Evolutionary conservation across 2,888 invertebrate species (phyloP).

Genomic region (Sesamia inferens): DNA sequence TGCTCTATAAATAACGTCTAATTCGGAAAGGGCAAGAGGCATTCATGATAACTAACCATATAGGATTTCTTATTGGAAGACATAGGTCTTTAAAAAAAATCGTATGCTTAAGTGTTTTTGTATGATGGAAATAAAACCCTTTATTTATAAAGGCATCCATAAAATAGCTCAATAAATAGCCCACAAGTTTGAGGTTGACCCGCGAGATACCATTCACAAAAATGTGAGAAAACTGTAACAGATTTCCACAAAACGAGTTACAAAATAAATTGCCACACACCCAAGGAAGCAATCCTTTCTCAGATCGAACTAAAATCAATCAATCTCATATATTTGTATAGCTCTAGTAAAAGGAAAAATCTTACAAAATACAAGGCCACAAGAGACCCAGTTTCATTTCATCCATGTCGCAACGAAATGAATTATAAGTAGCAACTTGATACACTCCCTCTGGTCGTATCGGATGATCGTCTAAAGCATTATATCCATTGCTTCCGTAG

Average conservation of each 20-base stretch:
- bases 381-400: conserved; percentile 63
- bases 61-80: too few species aligned
- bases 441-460: conserved; percentile 30
- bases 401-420: conserved; percentile 65
- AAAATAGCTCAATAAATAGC: not conserved
- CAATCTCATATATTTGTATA: conserved; percentile 25
- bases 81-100: too few species aligned
- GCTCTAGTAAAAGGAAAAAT: conserved; percentile 51
- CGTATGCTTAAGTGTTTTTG: not conserved
- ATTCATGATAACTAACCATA: too few species aligned
- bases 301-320: conserved; percentile 35
- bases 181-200: not conserved
- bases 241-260: not conserved
- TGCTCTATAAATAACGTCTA: not conserved
- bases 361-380: conserved; percentile 56
- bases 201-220: not conserved
- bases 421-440: conserved; percentile 67
- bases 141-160: not conserved
- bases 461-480: conserved; percentile 16
- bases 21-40: not conserved
- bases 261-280: not conserved
- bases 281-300: not conserved
- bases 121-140: not conserved
- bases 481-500: conserved; percentile 35
- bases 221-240: not conserved